These are phyloP conservation scores for Pristionchus mayeri DNA, from an alignment of 2,888 invertebrate species.

Conservation along the genomic window DNA sequence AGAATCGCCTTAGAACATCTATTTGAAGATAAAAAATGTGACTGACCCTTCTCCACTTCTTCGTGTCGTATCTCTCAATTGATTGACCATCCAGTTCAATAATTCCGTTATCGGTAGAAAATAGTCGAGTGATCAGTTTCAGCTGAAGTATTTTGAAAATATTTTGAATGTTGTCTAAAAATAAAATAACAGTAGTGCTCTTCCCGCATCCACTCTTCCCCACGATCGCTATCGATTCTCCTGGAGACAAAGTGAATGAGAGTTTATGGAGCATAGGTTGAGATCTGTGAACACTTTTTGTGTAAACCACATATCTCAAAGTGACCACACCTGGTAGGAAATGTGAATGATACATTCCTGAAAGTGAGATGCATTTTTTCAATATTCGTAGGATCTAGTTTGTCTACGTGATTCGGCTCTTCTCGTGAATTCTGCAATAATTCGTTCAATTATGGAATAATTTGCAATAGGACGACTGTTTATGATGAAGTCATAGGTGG, in stretches of 20 bases:
- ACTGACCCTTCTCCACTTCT: conserved; percentile 13
- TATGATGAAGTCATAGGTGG: neutral
- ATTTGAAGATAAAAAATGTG: too few relatives aligned
- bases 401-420: neutral
- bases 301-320: neutral
- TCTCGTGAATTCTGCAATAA: neutral
- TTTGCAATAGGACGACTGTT: too few relatives aligned
- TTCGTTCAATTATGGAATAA: neutral
- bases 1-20: neutral
- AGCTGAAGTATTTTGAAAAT: conserved; percentile 8
- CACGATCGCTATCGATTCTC: conserved; percentile 22
- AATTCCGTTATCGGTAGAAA: neutral
- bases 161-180: neutral
- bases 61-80: neutral
- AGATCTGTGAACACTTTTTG: neutral
- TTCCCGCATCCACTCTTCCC: conserved; percentile 47
- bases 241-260: conserved; percentile 12
- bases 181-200: conserved; percentile 25
- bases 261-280: neutral
- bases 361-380: neutral
- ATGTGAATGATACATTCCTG: neutral
- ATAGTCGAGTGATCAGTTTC: conserved; percentile 24
- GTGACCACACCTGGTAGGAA: neutral
- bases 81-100: neutral
- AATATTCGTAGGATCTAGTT: neutral